Evolutionary conservation across 1,140 invertebrate species (phyloP).

Genomic region (Homarus americanus): DNA sequence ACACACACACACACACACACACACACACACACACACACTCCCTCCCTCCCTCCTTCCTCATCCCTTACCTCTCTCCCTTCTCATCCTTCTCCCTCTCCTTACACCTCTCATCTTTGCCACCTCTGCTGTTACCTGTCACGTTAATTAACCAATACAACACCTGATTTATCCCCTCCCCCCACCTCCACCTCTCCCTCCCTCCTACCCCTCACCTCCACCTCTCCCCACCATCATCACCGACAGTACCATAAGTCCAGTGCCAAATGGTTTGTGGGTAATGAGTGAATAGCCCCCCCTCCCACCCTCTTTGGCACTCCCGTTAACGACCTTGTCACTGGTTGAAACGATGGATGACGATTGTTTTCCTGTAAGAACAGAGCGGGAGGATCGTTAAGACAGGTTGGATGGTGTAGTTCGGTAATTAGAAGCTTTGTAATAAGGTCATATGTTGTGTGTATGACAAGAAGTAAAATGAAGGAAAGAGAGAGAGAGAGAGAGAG

Average conservation of each 20-base stretch:
- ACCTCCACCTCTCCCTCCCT: not conserved
- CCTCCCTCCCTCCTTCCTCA: not conserved
- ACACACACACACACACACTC: not conserved
- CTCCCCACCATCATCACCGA: not conserved
- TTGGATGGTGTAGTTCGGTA: no score
- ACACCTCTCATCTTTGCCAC: not conserved
- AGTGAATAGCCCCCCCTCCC: no score
- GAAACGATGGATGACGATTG: no score
- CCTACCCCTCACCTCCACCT: not conserved
- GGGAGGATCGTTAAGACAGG: no score
- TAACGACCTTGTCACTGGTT: no score
- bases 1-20: not conserved
- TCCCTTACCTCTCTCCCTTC: not conserved
- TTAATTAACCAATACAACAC: no score
- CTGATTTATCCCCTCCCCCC: not conserved
- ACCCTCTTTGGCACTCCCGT: no score
- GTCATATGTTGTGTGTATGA: no score
- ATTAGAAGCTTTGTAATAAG: no score
- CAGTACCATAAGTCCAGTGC: not conserved
- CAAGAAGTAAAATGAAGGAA: not conserved
- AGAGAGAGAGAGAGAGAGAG: conserved; percentile 35
- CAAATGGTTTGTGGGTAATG: no score
- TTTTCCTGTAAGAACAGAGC: no score
- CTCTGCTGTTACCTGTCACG: no score
- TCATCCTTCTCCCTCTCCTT: not conserved